A percentile compares a stretch with the other conserved stretches of the same genome.
These are phyloP conservation scores for Tenthredo mesomela DNA, from an alignment of 2,888 invertebrate species.

Conservation along the genomic window DNA sequence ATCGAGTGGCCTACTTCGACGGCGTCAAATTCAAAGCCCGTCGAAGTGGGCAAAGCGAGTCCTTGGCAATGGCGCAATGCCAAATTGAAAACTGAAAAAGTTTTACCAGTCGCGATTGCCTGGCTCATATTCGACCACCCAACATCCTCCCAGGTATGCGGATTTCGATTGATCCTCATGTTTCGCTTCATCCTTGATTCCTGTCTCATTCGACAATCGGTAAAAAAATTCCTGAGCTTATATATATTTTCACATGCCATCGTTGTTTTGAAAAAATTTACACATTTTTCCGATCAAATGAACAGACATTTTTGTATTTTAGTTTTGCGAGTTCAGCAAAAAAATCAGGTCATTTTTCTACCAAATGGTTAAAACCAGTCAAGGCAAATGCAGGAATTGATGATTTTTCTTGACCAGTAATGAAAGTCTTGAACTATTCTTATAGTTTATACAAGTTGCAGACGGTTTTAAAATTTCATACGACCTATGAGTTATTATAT, in stretches of 20 bases:
- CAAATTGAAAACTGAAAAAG: slow-evolving; percentile 42
- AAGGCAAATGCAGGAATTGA: neutral
- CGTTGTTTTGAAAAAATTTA: neutral
- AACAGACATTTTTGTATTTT: neutral
- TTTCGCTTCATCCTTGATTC: neutral
- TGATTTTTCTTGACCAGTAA: neutral
- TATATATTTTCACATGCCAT: neutral
- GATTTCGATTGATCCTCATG: slow-evolving; percentile 6
- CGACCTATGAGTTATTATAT: neutral
- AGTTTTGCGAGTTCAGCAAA: neutral
- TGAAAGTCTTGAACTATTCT: neutral
- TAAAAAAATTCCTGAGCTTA: neutral
- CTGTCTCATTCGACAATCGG: neutral
- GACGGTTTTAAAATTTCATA: neutral
- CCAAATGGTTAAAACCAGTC: neutral
- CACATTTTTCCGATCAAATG: neutral
- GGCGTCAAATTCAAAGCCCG: slow-evolving; percentile 42
- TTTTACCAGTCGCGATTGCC: slow-evolving; percentile 28
- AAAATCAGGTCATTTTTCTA: neutral
- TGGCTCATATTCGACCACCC: neutral
- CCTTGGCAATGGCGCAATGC: slow-evolving; percentile 23
- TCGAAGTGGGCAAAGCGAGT: slow-evolving; percentile 39
- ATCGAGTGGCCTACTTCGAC: slow-evolving; percentile 19
- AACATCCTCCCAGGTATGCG: neutral
- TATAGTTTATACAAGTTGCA: neutral